These are phyloP conservation scores for Argynnis bischoffii DNA, from an alignment of 2,888 invertebrate species.

Conservation along the genomic window DNA sequence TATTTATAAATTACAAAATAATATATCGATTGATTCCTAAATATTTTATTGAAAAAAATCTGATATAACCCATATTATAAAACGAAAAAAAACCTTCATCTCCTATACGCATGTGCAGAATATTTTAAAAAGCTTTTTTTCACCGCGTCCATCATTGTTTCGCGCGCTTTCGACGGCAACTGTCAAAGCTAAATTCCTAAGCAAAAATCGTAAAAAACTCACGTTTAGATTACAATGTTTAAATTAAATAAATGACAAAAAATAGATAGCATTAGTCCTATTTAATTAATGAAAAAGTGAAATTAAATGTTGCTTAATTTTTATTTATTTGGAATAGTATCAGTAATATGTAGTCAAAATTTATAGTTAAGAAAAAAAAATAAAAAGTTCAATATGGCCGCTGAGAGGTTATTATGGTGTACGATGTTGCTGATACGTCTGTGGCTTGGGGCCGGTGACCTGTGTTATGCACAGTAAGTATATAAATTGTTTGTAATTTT, in stretches of 20 bases:
- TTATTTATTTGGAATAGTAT: slow-evolving; percentile 13
- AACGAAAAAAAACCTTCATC: neutral
- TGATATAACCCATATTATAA: neutral
- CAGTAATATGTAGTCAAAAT: slow-evolving; percentile 28
- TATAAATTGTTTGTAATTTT: neutral
- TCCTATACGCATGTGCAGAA: slow-evolving; percentile 39
- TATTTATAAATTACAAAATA: neutral
- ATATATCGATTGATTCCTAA: neutral
- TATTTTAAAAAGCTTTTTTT: slow-evolving; percentile 44
- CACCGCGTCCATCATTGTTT: slow-evolving; percentile 59
- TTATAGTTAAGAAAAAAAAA: slow-evolving; percentile 26
- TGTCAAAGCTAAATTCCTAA: slow-evolving; percentile 49
- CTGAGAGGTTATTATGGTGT: slow-evolving; percentile 64
- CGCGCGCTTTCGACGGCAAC: slow-evolving; percentile 59
- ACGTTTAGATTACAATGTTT: slow-evolving; percentile 31
- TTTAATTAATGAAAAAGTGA: slow-evolving; percentile 33
- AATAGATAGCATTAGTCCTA: slow-evolving; percentile 32
- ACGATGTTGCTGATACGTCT: slow-evolving; percentile 65
- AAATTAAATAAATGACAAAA: slow-evolving; percentile 27
- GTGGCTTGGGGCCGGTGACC: slow-evolving; percentile 73
- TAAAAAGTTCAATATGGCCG: slow-evolving; percentile 56
- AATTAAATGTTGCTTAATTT: slow-evolving; percentile 30
- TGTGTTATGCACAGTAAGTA: slow-evolving; percentile 80
- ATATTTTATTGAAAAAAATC: neutral
- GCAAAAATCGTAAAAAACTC: slow-evolving; percentile 15